These are phyloP conservation scores for Semotilus atromaculatus DNA, from an alignment of 2,797 vertebrate genomes.

Conservation along the genomic window DNA sequence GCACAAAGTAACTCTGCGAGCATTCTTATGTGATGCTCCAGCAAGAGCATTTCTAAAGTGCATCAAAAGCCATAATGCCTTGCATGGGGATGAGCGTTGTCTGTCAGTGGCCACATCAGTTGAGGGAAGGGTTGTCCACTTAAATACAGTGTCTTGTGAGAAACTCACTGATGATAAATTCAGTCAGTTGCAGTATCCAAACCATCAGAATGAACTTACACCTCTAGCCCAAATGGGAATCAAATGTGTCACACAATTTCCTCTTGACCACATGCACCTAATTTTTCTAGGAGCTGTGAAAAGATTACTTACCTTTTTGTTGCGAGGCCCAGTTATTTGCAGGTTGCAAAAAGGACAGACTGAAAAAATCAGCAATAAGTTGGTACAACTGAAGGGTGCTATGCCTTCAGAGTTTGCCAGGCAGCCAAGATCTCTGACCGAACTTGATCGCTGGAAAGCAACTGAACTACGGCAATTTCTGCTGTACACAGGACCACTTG, in stretches of 20 bases:
- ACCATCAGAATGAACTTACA: neutral
- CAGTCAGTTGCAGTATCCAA: neutral
- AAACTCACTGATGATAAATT: neutral
- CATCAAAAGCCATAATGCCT: neutral
- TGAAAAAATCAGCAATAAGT: neutral
- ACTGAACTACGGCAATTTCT: neutral
- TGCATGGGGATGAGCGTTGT: neutral
- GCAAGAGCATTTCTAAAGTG: neutral
- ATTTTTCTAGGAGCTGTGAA: neutral
- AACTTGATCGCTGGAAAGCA: slow-evolving; percentile 18
- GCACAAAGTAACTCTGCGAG: neutral
- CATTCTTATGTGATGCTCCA: neutral
- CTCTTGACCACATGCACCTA: neutral
- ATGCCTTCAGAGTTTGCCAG: neutral
- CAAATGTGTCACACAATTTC: neutral
- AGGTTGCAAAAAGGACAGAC: neutral
- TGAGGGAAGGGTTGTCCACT: neutral
- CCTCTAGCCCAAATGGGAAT: neutral
- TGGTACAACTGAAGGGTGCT: neutral
- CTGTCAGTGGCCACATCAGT: neutral
- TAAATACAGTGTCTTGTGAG: neutral
- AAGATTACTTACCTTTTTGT: neutral
- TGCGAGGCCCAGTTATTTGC: neutral
- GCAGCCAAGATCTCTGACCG: neutral
- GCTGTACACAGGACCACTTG: neutral